These are phyloP conservation scores for Athrips mouffetella DNA, from an alignment of 2,888 invertebrate genomes.

Conservation along the genomic window DNA sequence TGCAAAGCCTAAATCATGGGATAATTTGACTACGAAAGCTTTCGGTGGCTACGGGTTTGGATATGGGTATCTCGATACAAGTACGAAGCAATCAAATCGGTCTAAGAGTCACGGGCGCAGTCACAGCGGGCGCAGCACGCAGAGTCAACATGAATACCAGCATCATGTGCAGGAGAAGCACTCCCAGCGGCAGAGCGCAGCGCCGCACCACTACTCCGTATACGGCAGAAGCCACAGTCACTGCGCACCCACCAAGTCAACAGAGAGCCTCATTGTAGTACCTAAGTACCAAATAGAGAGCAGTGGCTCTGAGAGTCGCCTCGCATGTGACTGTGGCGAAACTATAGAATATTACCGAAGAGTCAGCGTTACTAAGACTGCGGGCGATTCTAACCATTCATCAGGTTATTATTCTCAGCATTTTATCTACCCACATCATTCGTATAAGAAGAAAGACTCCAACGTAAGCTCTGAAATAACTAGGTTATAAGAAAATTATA, in stretches of 20 bases:
- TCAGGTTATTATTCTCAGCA: constrained; percentile 66
- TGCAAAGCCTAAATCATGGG: constrained; percentile 92
- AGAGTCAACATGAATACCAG: constrained; percentile 73
- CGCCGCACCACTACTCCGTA: constrained; percentile 65
- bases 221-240: constrained; percentile 71
- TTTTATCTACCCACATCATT: constrained; percentile 69
- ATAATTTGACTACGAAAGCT: constrained; percentile 90
- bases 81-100: constrained; percentile 55
- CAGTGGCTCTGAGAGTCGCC: constrained; percentile 81
- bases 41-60: constrained; percentile 93
- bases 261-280: constrained; percentile 85
- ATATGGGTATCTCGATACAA: constrained; percentile 88
- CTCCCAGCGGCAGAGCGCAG: constrained; percentile 64
- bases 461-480: constrained; percentile 84
- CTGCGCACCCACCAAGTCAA: constrained; percentile 86
- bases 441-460: constrained; percentile 73
- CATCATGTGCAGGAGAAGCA: constrained; percentile 63
- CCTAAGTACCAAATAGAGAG: constrained; percentile 80
- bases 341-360: constrained; percentile 61
- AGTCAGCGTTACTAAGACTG: constrained; percentile 49
- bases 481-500: constrained; percentile 71
- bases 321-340: constrained; percentile 85
- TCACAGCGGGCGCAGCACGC: constrained; percentile 78
- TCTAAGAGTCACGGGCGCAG: constrained; percentile 74
- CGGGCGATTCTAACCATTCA: constrained; percentile 53